Evolutionary conservation across 2,797 vertebrate species (phyloP), one percentile per base, ranked within the genome.

Genomic region (Hydrophis major): DNA sequence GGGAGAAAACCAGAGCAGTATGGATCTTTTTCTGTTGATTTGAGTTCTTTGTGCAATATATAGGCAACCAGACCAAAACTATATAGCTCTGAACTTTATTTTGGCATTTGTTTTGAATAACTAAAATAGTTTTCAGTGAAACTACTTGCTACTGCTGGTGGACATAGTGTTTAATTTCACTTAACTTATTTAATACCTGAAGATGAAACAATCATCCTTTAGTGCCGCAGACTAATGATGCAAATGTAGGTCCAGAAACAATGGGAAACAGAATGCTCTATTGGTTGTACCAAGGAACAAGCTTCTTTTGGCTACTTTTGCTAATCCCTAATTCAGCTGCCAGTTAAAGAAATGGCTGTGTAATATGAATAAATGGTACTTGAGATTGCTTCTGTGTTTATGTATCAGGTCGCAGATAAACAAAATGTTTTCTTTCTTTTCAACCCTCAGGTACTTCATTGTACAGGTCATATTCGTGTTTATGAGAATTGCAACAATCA

Each of bases 391-490:
- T 90, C 4, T 47, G 28, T n/a, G 8, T 3, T 28, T 60, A 37
- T 16, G 8, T 83, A 47, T 22, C 20, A 83, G 37, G 20, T 47
- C 0, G 4, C 1, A 1, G 74, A 59, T 16, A 47, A 37, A 18
- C 89, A 32, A 56, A 37, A 22, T 5, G 4, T 50, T 28, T 0
- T 0, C 55, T 50, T 94, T 3, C 94, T 32, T n/a, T 27, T 60
- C 25, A 22, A 10, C 6, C 50, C 0, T 0, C 61, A 99, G 99
- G 99, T 99, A 90, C 98, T 99, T 92, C 99, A 98, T 95, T 99
- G 99, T 97, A 98, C 98, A 3, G 99, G 99, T 37, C 99, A 99
- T 74, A 98, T 99, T 87, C 98, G 98, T 18, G 98, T 99, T 16
- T 98, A 98, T 0, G 98, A 99, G 88, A 96, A 95, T 42, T 97